Percentiles rank a stretch among this genome's conserved stretches.
phyloP scores from a whole-genome alignment of 2,797 vertebrate species.

The Aphelocoma californica region DNA sequence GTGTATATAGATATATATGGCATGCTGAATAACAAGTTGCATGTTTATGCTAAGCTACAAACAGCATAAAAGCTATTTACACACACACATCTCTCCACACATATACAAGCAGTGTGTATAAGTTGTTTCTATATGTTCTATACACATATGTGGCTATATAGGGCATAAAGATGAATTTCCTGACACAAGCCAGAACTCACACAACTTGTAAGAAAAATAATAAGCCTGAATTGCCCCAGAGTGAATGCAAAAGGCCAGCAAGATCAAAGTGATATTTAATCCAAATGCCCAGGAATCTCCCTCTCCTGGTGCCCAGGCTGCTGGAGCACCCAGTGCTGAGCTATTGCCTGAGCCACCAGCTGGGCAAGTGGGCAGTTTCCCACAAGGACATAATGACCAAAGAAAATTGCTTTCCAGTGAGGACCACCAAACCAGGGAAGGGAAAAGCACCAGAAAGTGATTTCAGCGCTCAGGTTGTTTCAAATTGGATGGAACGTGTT shows the following conservation, averaged over 20 bases:
- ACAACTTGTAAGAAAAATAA: background rate
- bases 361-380: background rate
- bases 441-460: background rate
- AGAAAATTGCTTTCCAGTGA: background rate
- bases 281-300: accelerated
- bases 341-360: background rate
- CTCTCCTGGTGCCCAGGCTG: background rate
- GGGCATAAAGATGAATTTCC: background rate
- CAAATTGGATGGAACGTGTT: background rate
- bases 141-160: background rate
- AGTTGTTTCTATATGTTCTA: background rate
- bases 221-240: background rate
- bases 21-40: background rate
- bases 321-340: background rate
- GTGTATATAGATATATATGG: background rate
- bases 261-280: background rate
- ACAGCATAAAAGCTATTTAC: background rate
- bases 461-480: background rate
- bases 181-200: background rate
- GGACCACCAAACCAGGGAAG: background rate
- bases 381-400: background rate
- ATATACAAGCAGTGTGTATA: accelerated
- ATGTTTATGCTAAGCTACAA: background rate
- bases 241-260: background rate
- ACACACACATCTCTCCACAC: background rate